Evolutionary conservation across 2,888 invertebrate genomes (phyloP).

Genomic region (Conomelus anceps): DNA sequence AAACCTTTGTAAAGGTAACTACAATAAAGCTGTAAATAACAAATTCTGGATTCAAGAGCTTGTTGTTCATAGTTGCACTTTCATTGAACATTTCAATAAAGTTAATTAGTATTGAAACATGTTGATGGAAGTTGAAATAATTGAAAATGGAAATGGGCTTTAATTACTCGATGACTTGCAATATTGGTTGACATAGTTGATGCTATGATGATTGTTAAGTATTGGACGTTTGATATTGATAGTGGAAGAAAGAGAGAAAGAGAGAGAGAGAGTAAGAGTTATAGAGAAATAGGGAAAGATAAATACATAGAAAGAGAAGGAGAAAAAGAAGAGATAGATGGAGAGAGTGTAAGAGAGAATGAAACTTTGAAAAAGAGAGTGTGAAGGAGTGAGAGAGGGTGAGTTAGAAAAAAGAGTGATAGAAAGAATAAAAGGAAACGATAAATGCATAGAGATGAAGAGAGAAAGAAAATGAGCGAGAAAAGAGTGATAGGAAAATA

Average conservation of each 20-base stretch:
- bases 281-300: background rate
- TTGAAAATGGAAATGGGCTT: too few relatives aligned
- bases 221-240: background rate
- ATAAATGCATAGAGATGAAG: background rate
- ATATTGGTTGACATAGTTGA: too few relatives aligned
- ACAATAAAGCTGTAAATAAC: too few relatives aligned
- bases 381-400: background rate
- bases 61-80: too few relatives aligned
- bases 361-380: background rate
- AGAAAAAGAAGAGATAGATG: background rate
- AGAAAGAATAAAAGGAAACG: background rate
- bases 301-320: background rate
- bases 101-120: too few relatives aligned
- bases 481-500: too few relatives aligned
- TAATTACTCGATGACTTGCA: too few relatives aligned
- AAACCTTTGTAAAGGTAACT: too few relatives aligned
- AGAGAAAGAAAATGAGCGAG: background rate
- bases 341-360: background rate
- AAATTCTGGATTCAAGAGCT: too few relatives aligned
- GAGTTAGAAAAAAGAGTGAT: background rate
- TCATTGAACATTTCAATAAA: too few relatives aligned
- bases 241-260: background rate
- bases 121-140: too few relatives aligned
- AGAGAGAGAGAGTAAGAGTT: background rate
- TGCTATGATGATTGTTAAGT: too few relatives aligned